These are phyloP conservation scores for Thunnus maccoyii DNA, from an alignment of 2,113 vertebrate species.

Conservation along the genomic window DNA sequence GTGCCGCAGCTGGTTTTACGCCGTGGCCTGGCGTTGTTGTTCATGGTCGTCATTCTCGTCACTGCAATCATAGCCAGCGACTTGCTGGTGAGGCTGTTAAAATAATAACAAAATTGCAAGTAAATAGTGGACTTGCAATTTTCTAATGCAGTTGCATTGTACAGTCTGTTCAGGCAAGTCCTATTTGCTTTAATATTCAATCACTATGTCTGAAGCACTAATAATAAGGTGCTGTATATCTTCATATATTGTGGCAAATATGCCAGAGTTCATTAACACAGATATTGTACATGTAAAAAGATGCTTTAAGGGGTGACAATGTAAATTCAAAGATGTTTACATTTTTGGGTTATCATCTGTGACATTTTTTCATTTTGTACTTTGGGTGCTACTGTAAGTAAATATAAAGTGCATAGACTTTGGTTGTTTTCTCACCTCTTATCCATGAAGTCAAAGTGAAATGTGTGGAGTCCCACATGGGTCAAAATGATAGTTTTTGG, in stretches of 20 bases:
- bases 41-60: slow-evolving; percentile 59
- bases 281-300: background rate
- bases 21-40: slow-evolving; percentile 56
- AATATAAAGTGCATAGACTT: background rate
- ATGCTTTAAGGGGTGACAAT: too few relatives aligned
- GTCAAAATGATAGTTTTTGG: too few relatives aligned
- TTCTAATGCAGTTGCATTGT: too few relatives aligned
- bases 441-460: too few relatives aligned
- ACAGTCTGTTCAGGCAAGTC: too few relatives aligned
- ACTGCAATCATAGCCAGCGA: slow-evolving; percentile 60
- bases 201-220: too few relatives aligned
- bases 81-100: slow-evolving; percentile 60
- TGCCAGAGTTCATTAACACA: background rate
- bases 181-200: too few relatives aligned
- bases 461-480: too few relatives aligned
- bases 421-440: too few relatives aligned
- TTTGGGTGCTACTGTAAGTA: background rate
- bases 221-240: too few relatives aligned
- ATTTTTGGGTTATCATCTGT: background rate
- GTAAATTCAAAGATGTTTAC: background rate
- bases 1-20: slow-evolving; percentile 67
- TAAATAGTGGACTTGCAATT: too few relatives aligned
- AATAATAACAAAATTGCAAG: slow-evolving; percentile 8
- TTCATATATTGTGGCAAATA: background rate
- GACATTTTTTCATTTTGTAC: slow-evolving; percentile 11